A percentile compares a stretch with the other conserved stretches of the same genome.
Conservation (phyloP, 2,888 invertebrate species). For the Oxycera nigricornis region DNA sequence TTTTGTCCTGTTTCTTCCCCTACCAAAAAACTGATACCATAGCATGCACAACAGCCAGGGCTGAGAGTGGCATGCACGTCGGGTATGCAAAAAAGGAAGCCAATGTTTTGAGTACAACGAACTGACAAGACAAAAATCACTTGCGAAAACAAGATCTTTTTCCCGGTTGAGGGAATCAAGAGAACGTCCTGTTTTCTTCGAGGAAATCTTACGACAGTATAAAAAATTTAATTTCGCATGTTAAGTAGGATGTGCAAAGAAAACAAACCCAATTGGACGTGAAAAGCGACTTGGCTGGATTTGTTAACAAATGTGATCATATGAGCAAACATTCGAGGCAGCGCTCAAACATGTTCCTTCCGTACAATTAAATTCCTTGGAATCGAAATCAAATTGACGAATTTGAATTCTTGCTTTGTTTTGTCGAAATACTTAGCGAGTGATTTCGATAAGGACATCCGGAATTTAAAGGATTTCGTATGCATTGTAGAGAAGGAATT, state of each 20-base stretch:
- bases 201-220: slow-evolving; percentile 12
- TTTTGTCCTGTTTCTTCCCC: slow-evolving; percentile 19
- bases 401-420: slow-evolving; percentile 35
- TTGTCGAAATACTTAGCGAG: slow-evolving; percentile 12
- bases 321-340: slow-evolving; percentile 25
- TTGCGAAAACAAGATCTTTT: slow-evolving; percentile 25
- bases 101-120: slow-evolving; percentile 15
- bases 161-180: neutral
- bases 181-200: too few species aligned
- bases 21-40: neutral
- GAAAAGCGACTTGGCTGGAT: neutral
- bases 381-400: slow-evolving; percentile 58
- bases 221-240: slow-evolving; percentile 46
- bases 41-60: neutral
- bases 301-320: slow-evolving; percentile 30
- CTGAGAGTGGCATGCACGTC: neutral
- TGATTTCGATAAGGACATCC: slow-evolving; percentile 26
- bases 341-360: slow-evolving; percentile 52
- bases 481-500: neutral
- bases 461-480: slow-evolving; percentile 9
- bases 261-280: slow-evolving; percentile 28
- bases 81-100: neutral
- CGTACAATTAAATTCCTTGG: slow-evolving; percentile 63
- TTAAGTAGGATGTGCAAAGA: slow-evolving; percentile 39
- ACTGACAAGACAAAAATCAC: slow-evolving; percentile 27